Base-by-base conservation (phyloP, 2,888 invertebrate genomes). In the Lissonota sp. region DNA sequence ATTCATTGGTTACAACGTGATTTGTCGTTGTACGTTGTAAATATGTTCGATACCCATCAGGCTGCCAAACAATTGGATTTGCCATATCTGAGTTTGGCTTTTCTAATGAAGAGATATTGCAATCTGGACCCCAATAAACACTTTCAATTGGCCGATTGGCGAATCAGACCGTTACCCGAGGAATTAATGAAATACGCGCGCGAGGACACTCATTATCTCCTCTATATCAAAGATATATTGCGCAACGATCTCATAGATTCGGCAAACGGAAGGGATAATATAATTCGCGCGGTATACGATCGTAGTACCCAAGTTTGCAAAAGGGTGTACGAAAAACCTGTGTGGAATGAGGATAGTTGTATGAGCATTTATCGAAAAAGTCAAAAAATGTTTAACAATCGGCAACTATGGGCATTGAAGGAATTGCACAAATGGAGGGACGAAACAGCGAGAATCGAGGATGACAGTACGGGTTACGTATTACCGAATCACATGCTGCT, bases 401-500 rank as follows among this genome's bases (percentile, higher is more conserved):
- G 96, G 46, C 99, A 99, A 92, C 90, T 98, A 90, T 95, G 94
- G 87, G 99, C 98, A 0, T 93, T 99, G 44, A 95, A 95, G 84
- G 94, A 96, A 87, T 92, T 99, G 10, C 98, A 95, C 92, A 94
- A 94, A 66, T 99, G 99, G 99, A 94, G 99, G 60, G 99, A 99
- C 92, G 89, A 93, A 12, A 94, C 96, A 5, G 98, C 99, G 0
- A 93, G 99, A 40, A 92, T 94, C 72, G 96, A 98, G 89, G 99
- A 99, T 92, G 99, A 99, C 92, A 98, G 99, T 90, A 94, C 95
- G 55, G 96, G 95, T 94, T 99, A 97, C 93, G 96, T 99, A 62
- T 93, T 99, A 77, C 99, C 99, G 0, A 98, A 98, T 93, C 98
- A 99, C 92, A 98, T 99, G 98, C 92, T 99, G 93, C 90, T 99